Evolutionary conservation across 1,140 invertebrate species (phyloP), one percentile per base, ranked within the genome.

Genomic region (Drosophila nigrodunni): DNA sequence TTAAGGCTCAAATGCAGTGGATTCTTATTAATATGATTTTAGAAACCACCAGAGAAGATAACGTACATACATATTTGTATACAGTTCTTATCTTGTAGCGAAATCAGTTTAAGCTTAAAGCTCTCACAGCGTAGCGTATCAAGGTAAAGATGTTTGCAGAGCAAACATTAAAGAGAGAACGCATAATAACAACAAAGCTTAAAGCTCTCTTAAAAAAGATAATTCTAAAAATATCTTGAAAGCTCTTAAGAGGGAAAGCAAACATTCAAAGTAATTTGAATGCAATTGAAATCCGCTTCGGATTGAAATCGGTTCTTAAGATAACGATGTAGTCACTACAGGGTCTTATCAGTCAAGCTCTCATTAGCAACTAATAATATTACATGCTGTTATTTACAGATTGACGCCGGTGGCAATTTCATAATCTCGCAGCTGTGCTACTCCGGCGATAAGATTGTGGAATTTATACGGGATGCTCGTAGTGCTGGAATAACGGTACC

Each of bases 401-500:
- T 75, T 30, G 59, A 70, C 30, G 30, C 6, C 15, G 73, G 73
- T 10, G 67, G 44, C 7, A 59, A 70, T 60, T 54, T 62, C 8
- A 59, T 75, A 8, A 70, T 75, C 21, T 59, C 73, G 1, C 73
- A 75, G n/a, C 39, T 75, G 0, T 75, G 73, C 41, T 75, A 70
- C 37, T 39, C 50, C 0, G 15, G 59, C 5, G 58, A 64, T 30
- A 4, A 4, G 11, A 37, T 70, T 9, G 13, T 70, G 7, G 10
- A 60, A 15, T 75, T 39, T 52, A 0, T 75, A 3, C 11, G 39
- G 1, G 4, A 34, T 9, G 59, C 11, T 4, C 66, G 67, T 7
- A 18, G 39, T 8, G 52, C 39, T 1, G 67, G 67, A 4, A 70
- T 75, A 7, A 15, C 7, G 0, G 39, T 18, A 7, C 72, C 72